phyloP scores from a whole-genome alignment of 2,797 vertebrate genomes.

The Pantherophis vulpinus region DNA sequence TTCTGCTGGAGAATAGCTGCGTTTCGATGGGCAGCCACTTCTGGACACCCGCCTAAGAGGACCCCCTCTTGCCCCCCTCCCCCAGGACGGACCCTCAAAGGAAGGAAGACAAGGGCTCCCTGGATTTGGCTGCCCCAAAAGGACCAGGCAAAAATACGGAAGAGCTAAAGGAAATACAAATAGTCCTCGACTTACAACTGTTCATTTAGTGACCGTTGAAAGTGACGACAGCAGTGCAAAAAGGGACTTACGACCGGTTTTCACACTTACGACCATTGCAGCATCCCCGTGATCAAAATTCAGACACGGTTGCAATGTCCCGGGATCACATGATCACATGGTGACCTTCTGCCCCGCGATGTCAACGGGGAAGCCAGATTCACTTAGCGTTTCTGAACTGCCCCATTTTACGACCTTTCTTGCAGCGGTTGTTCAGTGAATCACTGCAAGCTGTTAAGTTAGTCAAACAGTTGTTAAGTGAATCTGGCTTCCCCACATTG shows the following conservation, averaged over 20 bases:
- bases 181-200: neutral
- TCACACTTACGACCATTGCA: neutral
- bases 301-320: fast-evolving
- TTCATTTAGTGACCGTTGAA: neutral
- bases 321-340: neutral
- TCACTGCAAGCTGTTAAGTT: no score
- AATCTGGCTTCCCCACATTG: fast-evolving
- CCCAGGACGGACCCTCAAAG: no score
- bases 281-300: neutral
- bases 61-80: no score
- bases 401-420: no score
- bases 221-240: neutral
- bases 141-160: no score
- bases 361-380: no score
- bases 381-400: neutral
- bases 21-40: neutral
- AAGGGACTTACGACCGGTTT: no score
- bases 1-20: neutral
- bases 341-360: no score
- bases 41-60: neutral
- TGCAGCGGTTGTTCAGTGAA: no score
- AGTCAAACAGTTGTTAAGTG: no score
- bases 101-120: no score
- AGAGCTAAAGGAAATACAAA: neutral
- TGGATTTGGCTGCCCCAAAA: no score